phyloP scores from a whole-genome alignment of 35 echinoderm and acorn worm genomes.

The Ophioderma brevispina region DNA sequence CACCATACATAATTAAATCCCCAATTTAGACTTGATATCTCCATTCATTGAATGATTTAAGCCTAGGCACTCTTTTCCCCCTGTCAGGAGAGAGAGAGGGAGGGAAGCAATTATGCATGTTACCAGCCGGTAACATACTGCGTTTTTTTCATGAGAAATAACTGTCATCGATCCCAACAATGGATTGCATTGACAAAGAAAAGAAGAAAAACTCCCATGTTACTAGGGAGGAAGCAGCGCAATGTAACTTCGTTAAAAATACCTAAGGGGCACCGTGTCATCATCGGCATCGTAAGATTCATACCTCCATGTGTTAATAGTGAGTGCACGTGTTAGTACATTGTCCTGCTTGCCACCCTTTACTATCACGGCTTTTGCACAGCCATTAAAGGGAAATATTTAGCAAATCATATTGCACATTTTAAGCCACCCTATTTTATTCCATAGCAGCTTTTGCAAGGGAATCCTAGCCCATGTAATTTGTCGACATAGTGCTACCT shows the following conservation, averaged over 20 bases:
- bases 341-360: not conserved
- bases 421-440: too few species aligned
- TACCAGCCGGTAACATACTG: too few species aligned
- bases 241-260: conserved; percentile 8
- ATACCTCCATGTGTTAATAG: not conserved
- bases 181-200: too few species aligned
- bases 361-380: not conserved
- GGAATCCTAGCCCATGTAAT: too few species aligned
- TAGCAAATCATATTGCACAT: not conserved
- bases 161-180: too few species aligned
- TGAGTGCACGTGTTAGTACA: not conserved
- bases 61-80: not conserved
- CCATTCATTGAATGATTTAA: not conserved
- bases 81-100: conserved; percentile 1
- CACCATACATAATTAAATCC: not conserved
- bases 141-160: too few species aligned
- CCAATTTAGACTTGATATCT: not conserved
- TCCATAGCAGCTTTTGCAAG: too few species aligned
- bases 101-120: not conserved
- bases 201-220: too few species aligned
- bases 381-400: not conserved
- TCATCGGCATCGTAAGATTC: not conserved
- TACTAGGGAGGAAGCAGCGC: not conserved
- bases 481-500: too few species aligned
- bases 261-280: not conserved